Conservation (phyloP, 2,113 vertebrate species). For the Oncorhynchus clarkii region DNA sequence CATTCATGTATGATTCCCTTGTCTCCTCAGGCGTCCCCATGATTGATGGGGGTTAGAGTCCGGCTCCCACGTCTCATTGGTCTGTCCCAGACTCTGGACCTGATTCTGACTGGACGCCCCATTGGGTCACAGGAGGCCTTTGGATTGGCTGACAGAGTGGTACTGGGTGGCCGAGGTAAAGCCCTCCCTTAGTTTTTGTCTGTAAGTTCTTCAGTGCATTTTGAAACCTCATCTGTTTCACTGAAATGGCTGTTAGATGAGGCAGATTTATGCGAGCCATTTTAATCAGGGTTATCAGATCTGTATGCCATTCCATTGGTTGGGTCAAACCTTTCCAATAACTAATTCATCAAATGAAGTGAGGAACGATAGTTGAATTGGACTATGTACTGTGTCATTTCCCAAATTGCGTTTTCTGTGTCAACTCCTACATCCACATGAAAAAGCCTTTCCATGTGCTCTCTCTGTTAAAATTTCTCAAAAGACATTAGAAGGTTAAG, state of each 20-base stretch:
- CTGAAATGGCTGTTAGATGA: not conserved
- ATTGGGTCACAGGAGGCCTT: constrained; percentile 74
- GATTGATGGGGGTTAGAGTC: constrained; percentile 64
- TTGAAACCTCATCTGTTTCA: not conserved
- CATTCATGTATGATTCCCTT: constrained; percentile 3
- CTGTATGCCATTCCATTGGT: no score
- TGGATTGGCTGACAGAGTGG: constrained; percentile 69
- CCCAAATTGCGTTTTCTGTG: constrained; percentile 28
- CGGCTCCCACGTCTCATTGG: constrained; percentile 71
- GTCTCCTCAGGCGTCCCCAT: constrained; percentile 55
- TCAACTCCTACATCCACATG: constrained; percentile 13
- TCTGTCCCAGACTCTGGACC: constrained; percentile 67
- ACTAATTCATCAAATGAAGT: no score
- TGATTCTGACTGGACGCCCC: constrained; percentile 70
- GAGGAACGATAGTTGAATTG: no score
- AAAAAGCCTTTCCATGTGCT: constrained; percentile 40
- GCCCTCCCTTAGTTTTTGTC: not conserved
- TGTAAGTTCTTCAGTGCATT: not conserved
- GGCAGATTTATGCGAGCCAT: no score
- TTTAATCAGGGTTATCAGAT: no score
- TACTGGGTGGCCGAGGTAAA: constrained; percentile 65
- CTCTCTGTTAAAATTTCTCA: constrained; percentile 6
- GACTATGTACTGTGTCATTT: constrained; percentile 13
- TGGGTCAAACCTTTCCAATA: no score
- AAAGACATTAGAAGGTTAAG: constrained; percentile 49